Conservation (phyloP, 2,797 vertebrate genomes). For the Peromyscus aztecus region DNA sequence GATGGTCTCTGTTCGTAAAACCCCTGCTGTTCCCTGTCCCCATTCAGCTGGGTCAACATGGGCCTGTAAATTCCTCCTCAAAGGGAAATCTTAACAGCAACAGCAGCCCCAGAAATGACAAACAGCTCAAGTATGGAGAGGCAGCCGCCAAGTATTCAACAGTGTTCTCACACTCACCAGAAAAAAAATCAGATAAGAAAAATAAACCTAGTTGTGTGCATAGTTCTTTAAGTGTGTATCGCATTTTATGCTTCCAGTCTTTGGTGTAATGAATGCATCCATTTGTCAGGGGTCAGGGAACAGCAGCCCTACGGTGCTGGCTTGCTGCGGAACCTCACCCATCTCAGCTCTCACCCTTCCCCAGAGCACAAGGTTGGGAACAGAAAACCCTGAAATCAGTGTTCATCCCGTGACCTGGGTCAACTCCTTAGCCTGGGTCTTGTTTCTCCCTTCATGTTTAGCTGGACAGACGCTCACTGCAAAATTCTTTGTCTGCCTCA, state of each 20-base stretch:
- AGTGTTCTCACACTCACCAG: constrained; percentile 82
- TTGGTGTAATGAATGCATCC: neutral
- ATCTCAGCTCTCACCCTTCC: neutral
- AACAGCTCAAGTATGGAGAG: constrained; percentile 81
- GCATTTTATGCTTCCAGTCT: constrained; percentile 11
- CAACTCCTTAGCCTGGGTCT: neutral
- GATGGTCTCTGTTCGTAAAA: neutral
- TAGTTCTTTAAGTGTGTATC: constrained; percentile 51
- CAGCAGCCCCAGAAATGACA: constrained; percentile 85
- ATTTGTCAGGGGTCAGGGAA: neutral
- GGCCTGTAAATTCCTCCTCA: constrained; percentile 84
- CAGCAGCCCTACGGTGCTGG: rapidly evolving
- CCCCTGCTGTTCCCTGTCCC: constrained; percentile 74
- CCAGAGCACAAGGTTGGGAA: neutral
- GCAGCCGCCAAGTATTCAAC: constrained; percentile 82
- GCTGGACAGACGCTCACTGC: neutral
- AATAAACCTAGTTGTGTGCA: constrained; percentile 53
- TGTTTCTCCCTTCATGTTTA: rapidly evolving
- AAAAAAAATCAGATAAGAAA: constrained; percentile 76
- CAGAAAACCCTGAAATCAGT: neutral
- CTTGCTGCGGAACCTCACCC: rapidly evolving
- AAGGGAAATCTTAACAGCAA: constrained; percentile 81
- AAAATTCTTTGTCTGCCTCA: neutral
- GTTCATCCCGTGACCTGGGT: rapidly evolving
- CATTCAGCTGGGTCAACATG: constrained; percentile 83